Evolutionary conservation across 2,888 invertebrate species (phyloP), one percentile per base, ranked within the genome.

Genomic region (Eupithecia insigniata): DNA sequence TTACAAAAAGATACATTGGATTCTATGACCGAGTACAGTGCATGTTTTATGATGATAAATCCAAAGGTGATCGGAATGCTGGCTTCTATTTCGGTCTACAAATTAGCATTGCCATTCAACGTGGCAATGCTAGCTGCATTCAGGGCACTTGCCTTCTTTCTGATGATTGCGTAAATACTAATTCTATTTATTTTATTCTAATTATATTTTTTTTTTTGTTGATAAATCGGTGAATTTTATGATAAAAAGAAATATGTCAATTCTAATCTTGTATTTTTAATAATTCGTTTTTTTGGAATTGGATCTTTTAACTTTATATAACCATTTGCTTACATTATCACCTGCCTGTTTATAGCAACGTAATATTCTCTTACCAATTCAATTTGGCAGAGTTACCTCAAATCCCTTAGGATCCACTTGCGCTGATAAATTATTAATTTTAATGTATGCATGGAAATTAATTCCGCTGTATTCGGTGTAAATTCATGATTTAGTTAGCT

Each of bases 391-490:
- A 30, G 34, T 71, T 61, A 66, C 34, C 39, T 22, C 46, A 68
- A 74, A 69, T 71, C 71, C 71, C 69, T 26, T 36, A 34, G 69
- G 69, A 60, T 64, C 46, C 65, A 70, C 73, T 68, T 66, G 68
- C n/a, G 36, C 66, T 70, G 62, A 46, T 74, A 69, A 71, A 74
- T 74, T 69, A 71, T 67, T 71, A 74, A 74, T 69, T 74, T 69
- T 74, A 74, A 74, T 74, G 71, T 74, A 74, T 74, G 71, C 74
- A 74, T 64, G 71, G 34, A 71, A 74, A 74, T 74, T 74, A 74
- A 74, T 69, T 68, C 66, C 43, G 36, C 43, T 64, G 46, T 39
- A 30, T 28, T 36, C 36, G 36, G 64, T 64, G 36, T 36, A 64
- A 64, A 64, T 39, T 64, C 36, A 39, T 36, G 64, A 64, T 64